phyloP scores from a whole-genome alignment of 1,140 invertebrate species.

The Cherax destructor region DNA sequence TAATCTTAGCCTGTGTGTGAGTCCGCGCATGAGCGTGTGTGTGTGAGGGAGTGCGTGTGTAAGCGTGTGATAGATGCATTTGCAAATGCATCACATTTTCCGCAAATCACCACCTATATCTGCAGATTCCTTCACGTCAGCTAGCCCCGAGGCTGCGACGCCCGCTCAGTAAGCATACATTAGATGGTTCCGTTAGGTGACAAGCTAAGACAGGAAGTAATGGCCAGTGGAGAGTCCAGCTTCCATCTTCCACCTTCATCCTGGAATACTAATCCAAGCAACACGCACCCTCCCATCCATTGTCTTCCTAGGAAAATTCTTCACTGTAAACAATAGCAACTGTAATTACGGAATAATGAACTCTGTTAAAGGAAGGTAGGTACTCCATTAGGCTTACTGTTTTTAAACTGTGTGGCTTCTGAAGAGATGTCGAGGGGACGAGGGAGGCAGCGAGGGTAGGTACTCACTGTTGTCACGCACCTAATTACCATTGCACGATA shows the following conservation, averaged over 20 bases:
- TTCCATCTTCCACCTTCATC: neutral
- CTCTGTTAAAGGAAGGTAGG: neutral
- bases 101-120: too few relatives aligned
- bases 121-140: too few relatives aligned
- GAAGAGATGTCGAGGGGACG: neutral
- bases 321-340: slow-evolving; percentile 20
- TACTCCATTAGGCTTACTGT: neutral
- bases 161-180: neutral
- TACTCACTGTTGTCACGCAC: too few relatives aligned
- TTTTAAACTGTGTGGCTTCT: neutral
- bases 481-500: too few relatives aligned
- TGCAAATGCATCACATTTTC: too few relatives aligned
- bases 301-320: slow-evolving; percentile 28
- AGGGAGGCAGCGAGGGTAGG: neutral
- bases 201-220: slow-evolving; percentile 31
- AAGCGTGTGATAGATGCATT: too few relatives aligned
- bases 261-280: slow-evolving; percentile 17
- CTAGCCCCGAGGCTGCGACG: too few relatives aligned
- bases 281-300: slow-evolving; percentile 1
- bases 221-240: neutral
- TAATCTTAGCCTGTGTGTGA: too few relatives aligned
- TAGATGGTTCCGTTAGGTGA: slow-evolving; percentile 18
- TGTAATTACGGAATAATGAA: slow-evolving; percentile 26
- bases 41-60: too few relatives aligned
- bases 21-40: too few relatives aligned